Evolutionary conservation across 2,888 invertebrate species (phyloP).

Genomic region (Diabrotica balteata): DNA sequence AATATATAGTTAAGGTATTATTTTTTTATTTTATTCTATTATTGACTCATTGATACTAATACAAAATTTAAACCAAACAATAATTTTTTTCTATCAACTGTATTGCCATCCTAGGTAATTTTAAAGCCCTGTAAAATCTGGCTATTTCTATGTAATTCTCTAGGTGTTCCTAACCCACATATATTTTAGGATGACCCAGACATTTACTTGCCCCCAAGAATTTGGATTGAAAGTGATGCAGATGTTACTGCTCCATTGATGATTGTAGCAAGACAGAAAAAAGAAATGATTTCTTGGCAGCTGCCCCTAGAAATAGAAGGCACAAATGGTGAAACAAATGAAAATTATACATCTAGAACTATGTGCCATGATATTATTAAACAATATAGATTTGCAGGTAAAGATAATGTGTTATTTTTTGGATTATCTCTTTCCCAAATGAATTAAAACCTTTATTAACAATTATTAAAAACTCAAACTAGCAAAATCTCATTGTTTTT

Average conservation of each 20-base stretch:
- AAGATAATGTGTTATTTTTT: not conserved
- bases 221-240: conserved; percentile 44
- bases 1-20: too few relatives aligned
- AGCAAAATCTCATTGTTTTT: too few relatives aligned
- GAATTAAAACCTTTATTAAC: too few relatives aligned
- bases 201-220: conserved; percentile 41
- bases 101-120: too few relatives aligned
- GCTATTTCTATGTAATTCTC: not conserved
- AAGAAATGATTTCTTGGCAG: conserved; percentile 81
- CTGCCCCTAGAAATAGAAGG: conserved; percentile 72
- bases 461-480: too few relatives aligned
- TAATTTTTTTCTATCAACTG: too few relatives aligned
- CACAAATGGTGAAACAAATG: conserved; percentile 55
- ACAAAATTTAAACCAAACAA: too few relatives aligned
- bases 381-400: conserved; percentile 32
- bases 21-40: too few relatives aligned
- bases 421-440: too few relatives aligned
- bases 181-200: conserved; percentile 1
- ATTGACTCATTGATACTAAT: too few relatives aligned
- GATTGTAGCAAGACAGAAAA: conserved; percentile 77
- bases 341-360: conserved; percentile 66
- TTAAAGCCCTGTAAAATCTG: not conserved
- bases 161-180: not conserved
- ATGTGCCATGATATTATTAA: conserved; percentile 65
- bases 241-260: conserved; percentile 65